phyloP scores from a whole-genome alignment of 2,113 vertebrate genomes.

The Dasyprocta punctata region DNA sequence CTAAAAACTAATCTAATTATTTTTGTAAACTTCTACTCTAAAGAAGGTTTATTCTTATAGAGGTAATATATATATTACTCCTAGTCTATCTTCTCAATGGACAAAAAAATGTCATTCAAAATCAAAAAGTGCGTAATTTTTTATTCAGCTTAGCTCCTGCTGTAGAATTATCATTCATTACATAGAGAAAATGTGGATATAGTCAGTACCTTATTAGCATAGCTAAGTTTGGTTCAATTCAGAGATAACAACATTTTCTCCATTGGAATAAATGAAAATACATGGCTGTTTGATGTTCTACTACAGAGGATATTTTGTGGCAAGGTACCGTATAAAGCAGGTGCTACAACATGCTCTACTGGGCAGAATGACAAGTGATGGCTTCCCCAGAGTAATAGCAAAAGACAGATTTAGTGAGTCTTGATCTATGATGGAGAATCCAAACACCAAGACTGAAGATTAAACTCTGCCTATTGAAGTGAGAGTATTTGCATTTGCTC shows the following conservation, averaged over 20 bases:
- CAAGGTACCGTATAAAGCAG: constrained; percentile 40
- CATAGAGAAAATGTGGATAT: not conserved
- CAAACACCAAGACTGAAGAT: constrained; percentile 19
- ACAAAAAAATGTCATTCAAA: not conserved
- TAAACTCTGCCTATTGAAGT: not conserved
- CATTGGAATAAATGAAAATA: not conserved
- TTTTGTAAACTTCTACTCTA: not conserved
- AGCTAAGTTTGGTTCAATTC: not conserved
- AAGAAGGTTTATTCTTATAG: not conserved
- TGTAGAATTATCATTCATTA: not conserved
- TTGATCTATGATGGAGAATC: constrained; percentile 13
- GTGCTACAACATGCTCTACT: constrained; percentile 47
- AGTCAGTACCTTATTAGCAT: not conserved
- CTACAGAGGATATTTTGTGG: constrained; percentile 13
- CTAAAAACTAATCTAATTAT: not conserved
- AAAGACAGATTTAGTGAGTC: constrained; percentile 63
- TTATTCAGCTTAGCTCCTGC: not conserved
- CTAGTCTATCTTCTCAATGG: not conserved
- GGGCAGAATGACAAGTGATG: constrained; percentile 66
- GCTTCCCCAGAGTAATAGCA: constrained; percentile 48
- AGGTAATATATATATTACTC: not conserved
- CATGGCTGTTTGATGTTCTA: constrained; percentile 19
- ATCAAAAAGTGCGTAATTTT: not conserved
- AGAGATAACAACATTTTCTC: not conserved
- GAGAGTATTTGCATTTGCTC: constrained; percentile 31